Evolutionary conservation across 2,113 vertebrate genomes (phyloP), one percentile per base, ranked within the genome.

Genomic region (Aptenodytes forsteri): DNA sequence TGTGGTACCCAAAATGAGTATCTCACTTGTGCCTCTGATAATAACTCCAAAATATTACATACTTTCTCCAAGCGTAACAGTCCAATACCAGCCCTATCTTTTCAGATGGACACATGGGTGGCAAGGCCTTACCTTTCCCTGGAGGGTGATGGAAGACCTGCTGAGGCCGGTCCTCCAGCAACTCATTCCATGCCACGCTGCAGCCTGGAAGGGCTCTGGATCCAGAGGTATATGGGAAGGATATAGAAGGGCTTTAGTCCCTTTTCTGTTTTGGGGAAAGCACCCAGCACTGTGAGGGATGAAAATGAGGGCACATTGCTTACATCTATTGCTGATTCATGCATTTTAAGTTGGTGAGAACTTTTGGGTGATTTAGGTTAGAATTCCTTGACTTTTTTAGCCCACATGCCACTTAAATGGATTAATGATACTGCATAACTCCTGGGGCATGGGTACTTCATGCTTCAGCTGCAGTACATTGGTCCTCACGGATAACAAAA

Each of bases 71-170:
- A 36, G 29, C 17, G 16, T 32, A 38, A 36, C 10, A 32, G 29
- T 32, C 21, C 17, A 44, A n/a, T 16, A 15, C 6, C 25, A 59
- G 16, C 32, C n/a, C 29, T 12, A 0, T 8, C 3, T 76, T 73
- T 70, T 19, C 4, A 2, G 15, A 3, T 44, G 34, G 26, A 44
- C 15, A 40, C 0, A 0, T 9, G 8, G 19, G 3, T 27, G 6
- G 9, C 11, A 70, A 70, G 40, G 29, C 5, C 9, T 17, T 49
- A 36, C 11, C 26, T 83, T 83, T 72, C 36, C 15, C 25, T 38
- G 25, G 46, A 54, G 49, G 4, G 7, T 19, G 4, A 21, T 8
- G 36, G n/a, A 69, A 61, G 6, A 62, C 22, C 20, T 15, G 2
- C 19, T 42, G 16, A 92, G 55, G 47, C 16, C 7, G 44, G 2